Base-by-base conservation (phyloP, 2,888 invertebrate genomes). In the Eupelmus urozonus region DNA sequence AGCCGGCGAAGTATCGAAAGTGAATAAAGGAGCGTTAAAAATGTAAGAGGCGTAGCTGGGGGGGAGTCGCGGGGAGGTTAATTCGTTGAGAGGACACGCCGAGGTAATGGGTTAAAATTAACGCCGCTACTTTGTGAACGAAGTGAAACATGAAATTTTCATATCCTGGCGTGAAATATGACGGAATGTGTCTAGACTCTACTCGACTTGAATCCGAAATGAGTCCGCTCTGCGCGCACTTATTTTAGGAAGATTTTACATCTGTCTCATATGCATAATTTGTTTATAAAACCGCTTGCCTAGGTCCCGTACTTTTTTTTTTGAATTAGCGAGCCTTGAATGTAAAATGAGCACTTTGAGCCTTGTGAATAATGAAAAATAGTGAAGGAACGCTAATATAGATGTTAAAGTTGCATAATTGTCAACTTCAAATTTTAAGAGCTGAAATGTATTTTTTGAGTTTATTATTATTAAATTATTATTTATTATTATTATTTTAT, bases 61-160 rank as follows among this genome's bases (percentile, higher is more conserved):
- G 18, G 49, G 20, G 1, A 16, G 49, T 27, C 23, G 5, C 5
- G 11, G 25, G 27, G 49, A 25, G 49, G 27, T 65, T 65, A 65
- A 65, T 51, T 49, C 49, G 65, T 45, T 13, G 45, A 45, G 63
- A 23, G 42, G 42, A 63, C 3, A 45, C 45, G 16, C 45, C 49
- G 18, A 18, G 34, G 34, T 57, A 42, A 69, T 57, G 57, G 69
- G 25, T 57, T 57, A 23, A 57, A 69, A 57, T 57, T 57, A 69
- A 69, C 42, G 69, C 1, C 27, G 69, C 18, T 27, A 45, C 69
- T 69, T 69, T 69, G 45, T 40, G 57, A 57, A 57, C 27, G 57
- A 27, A 57, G 57, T 27, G 69, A 69, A 69, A 69, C 57, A 57
- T 57, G 42, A 69, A 69, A 69, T 69, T 69, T 69, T 69, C 69